Conservation (phyloP, 2,797 vertebrate genomes). For the Amazona ochrocephala region DNA sequence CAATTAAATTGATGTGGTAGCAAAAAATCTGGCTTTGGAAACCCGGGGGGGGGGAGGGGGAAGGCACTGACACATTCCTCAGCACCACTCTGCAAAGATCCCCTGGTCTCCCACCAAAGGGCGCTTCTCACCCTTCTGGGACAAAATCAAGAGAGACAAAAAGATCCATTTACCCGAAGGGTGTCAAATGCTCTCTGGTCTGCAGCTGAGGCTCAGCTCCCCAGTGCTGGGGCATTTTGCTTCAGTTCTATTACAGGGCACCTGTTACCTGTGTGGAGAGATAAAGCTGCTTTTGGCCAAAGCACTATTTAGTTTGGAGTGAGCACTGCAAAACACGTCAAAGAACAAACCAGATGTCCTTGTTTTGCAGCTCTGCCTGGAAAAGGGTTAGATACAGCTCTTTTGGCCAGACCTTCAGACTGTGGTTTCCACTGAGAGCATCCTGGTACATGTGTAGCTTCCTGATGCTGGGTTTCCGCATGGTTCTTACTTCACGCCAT, state of each 20-base stretch:
- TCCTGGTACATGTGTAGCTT: not conserved
- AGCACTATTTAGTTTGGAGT: fast-evolving
- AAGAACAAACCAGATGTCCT: not conserved
- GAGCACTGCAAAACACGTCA: not conserved
- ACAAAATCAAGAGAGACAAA: not conserved
- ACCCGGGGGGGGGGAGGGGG: not conserved
- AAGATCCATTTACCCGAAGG: not conserved
- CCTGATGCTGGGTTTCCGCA: not conserved
- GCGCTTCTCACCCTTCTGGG: not conserved
- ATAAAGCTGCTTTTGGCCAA: not conserved
- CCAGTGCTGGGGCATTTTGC: not conserved
- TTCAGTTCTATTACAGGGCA: not conserved
- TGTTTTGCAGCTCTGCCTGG: not conserved
- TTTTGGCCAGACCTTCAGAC: not conserved
- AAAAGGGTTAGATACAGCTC: not conserved
- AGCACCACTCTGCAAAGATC: not conserved
- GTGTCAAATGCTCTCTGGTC: not conserved
- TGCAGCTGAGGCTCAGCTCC: not conserved
- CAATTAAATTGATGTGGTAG: not conserved
- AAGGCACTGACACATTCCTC: not conserved
- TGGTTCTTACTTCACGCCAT: not conserved
- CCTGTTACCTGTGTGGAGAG: not conserved
- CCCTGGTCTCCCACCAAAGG: not conserved
- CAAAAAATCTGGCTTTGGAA: not conserved
- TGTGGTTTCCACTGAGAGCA: not conserved